Base-by-base conservation (phyloP, 2,888 invertebrate species). In the Seladonia tumulorum region DNA sequence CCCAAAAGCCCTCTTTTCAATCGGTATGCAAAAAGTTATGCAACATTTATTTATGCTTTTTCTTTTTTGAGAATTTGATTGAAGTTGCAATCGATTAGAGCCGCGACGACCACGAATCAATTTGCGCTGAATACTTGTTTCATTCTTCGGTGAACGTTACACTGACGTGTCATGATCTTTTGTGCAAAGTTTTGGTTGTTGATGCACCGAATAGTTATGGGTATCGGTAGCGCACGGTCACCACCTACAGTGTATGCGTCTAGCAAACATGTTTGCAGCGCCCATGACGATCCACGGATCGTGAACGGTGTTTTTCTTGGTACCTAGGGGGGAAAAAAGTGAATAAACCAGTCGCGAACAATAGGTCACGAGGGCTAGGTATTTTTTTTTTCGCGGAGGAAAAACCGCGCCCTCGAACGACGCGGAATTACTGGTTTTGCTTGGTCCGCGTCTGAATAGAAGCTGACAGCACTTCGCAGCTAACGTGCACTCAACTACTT, bases 401-500 rank as follows among this genome's bases (percentile, higher is more conserved):
- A 81, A 83, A 80, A n/a, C 71, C 14, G 39, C 72, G 53, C 75
- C 45, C 75, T 60, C 42, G 66, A 25, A 53, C 71, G 57, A n/a
- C 70, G 81, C 68, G 76, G 86, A 90, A 90, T 87, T 88, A 81
- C 87, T 84, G 90, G 86, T 87, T 91, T 88, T 85, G 86, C 86
- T 76, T 63, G 78, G 78, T 77, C 70, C 88, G 86, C 82, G 78
- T 89, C 91, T 90, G 93, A 89, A 93, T 93, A 88, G 92, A 92
- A 90, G 89, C 92, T 92, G 93, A 93, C 93, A 91, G 93, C 93
- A 92, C 93, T 93, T 93, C 91, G 91, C 90, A 86, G 90, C 90
- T 92, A 93, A 93, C 93, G 93, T 92, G 93, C 92, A 93, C 93
- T 93, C 93, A 93, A 93, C 93, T 93, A 93, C 93, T 93, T 93